A percentile compares a stretch with the other conserved stretches of the same genome.
These are phyloP conservation scores for Anguilla pacifica DNA, from an alignment of 2,797 vertebrate species.

Conservation along the genomic window DNA sequence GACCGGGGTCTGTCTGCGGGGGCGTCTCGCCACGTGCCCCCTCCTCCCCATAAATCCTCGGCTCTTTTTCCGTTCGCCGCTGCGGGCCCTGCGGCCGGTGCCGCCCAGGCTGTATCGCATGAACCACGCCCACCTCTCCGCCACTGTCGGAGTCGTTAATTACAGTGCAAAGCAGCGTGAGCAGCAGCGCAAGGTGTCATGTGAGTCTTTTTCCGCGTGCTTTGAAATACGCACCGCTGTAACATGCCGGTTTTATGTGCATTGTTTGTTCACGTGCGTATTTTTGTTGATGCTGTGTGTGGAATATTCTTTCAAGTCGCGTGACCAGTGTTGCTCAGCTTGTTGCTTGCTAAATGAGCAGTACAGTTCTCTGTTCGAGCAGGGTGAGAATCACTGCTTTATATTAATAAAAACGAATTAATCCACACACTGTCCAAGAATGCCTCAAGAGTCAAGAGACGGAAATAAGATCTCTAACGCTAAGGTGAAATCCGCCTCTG, in stretches of 20 bases:
- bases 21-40: neutral
- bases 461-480: neutral
- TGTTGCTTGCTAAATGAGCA: neutral
- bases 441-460: neutral
- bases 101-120: neutral
- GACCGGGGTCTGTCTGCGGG: neutral
- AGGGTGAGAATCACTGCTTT: slow-evolving; percentile 7
- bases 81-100: neutral
- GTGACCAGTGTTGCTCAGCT: neutral
- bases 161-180: neutral
- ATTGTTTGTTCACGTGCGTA: neutral
- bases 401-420: neutral
- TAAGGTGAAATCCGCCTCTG: neutral
- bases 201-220: neutral
- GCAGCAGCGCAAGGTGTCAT: neutral
- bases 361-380: neutral
- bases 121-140: slow-evolving; percentile 2
- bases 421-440: neutral
- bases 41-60: neutral
- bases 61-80: neutral
- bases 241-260: neutral
- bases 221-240: neutral
- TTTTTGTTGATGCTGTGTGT: too few relatives aligned
- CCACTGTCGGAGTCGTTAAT: neutral
- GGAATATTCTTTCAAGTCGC: neutral